Evolutionary conservation across 2,797 vertebrate genomes (phyloP).

Genomic region (Salmo trutta): DNA sequence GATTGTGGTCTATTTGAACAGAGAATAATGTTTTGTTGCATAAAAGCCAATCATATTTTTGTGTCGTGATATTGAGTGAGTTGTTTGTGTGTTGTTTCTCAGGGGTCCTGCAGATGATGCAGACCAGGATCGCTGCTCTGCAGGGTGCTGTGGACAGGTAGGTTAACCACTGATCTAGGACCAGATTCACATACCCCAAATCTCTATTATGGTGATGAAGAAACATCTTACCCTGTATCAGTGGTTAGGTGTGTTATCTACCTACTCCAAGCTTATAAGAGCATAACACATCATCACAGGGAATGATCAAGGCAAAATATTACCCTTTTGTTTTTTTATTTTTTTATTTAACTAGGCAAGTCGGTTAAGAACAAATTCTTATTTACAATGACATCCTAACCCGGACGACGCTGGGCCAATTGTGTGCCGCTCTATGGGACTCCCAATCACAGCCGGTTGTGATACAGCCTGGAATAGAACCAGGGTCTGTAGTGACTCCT

Average conservation of each 20-base stretch:
- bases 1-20: neutral
- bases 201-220: neutral
- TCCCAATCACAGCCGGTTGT: no score
- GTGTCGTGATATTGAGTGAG: neutral
- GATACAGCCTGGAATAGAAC: no score
- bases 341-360: no score
- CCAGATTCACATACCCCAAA: neutral
- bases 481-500: no score
- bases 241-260: neutral
- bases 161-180: neutral
- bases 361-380: no score
- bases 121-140: slow-evolving; percentile 89
- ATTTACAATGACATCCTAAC: no score
- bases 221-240: neutral
- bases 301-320: neutral
- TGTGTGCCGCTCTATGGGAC: no score
- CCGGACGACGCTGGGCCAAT: no score
- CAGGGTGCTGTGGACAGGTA: slow-evolving; percentile 96
- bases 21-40: neutral
- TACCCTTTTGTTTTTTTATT: neutral
- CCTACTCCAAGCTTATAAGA: neutral
- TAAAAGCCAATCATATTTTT: neutral
- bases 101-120: slow-evolving; percentile 99
- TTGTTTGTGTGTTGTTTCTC: slow-evolving; percentile 17
- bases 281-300: neutral